Base-by-base conservation (phyloP, 2,113 vertebrate genomes). In the Reinhardtius hippoglossoides region DNA sequence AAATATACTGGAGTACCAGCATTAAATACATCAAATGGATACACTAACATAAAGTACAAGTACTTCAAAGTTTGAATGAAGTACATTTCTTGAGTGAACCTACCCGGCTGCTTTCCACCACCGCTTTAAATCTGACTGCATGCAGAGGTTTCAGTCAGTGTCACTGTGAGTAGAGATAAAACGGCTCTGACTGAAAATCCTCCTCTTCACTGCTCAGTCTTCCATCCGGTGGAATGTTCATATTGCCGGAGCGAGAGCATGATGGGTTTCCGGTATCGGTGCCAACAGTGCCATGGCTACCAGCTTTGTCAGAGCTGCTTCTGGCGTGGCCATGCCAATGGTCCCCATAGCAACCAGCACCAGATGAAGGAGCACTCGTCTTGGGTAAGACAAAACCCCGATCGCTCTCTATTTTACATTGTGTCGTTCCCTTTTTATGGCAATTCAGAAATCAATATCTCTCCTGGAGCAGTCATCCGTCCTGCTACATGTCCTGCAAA, bases 331-430 rank as follows among this genome's bases (percentile, higher is more conserved):
- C 97, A 98, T 54, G 98, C 97, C 61, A 97, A 92, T 7, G 96
- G 97, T 71, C 91, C 96, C 60, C 98, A 99, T 83, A 98, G 97
- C 96, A 99, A 98, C 96, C 98, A 99, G 87, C 98, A 99, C 88
- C 98, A 99, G 94, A 99, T 99, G 98, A 99, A 99, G 94, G 98
- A 99, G 92, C 97, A 98, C 74, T 98, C 98, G 1, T 99, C 98
- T 0, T 98, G 98, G 98, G 98, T 98, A 94, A 87, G 94, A 58
- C 59, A 70, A 40, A 24, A 42, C 6, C 61, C 59, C 13, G 27
- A 66, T 82, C 23, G 5, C 70, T 42, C 40, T 42, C 20, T 44
- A 15, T 78, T 42, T 71, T 73, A 55, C 66, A 20, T 5, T 2
- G 0, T 9, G 44, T 15, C 73, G 46, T 27, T 40, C 23, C 71